These are phyloP conservation scores for Siphamia tubifer DNA, from an alignment of 2,113 vertebrate genomes.

Conservation along the genomic window DNA sequence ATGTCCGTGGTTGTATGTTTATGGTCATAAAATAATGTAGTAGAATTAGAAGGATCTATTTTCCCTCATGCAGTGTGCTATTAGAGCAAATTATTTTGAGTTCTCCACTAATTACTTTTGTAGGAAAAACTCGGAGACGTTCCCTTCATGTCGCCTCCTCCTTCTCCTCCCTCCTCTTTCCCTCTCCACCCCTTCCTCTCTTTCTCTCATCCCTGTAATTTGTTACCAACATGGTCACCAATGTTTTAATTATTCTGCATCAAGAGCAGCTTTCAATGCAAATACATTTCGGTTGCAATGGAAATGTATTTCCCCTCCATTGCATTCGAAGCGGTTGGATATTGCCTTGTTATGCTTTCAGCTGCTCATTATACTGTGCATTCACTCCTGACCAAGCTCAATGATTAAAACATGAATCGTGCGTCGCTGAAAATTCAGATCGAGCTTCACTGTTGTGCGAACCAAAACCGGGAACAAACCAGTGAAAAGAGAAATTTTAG, in stretches of 20 bases:
- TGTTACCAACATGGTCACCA: conserved; percentile 39
- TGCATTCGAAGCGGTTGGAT: conserved; percentile 39
- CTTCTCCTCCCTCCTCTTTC: background rate
- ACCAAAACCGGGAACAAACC: conserved; percentile 2
- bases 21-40: background rate
- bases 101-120: conserved; percentile 10
- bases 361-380: conserved; percentile 64
- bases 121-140: background rate
- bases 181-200: background rate
- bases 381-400: conserved; percentile 35
- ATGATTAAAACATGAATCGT: conserved; percentile 74
- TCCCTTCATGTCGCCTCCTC: background rate
- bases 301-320: conserved; percentile 49
- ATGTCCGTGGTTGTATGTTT: background rate
- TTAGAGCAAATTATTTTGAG: conserved; percentile 18
- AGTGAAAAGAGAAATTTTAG: background rate
- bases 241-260: conserved; percentile 65
- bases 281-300: conserved; percentile 48
- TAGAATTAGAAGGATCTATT: background rate
- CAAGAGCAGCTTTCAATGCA: conserved; percentile 48
- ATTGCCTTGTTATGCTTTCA: conserved; percentile 62
- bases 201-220: conserved; percentile 38
- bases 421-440: conserved; percentile 53
- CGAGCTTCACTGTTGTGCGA: conserved; percentile 10
- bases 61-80: background rate